A percentile compares a stretch with the other conserved stretches of the same genome.
phyloP scores from a whole-genome alignment of 2,797 vertebrate species.

The Salarias fasciatus region DNA sequence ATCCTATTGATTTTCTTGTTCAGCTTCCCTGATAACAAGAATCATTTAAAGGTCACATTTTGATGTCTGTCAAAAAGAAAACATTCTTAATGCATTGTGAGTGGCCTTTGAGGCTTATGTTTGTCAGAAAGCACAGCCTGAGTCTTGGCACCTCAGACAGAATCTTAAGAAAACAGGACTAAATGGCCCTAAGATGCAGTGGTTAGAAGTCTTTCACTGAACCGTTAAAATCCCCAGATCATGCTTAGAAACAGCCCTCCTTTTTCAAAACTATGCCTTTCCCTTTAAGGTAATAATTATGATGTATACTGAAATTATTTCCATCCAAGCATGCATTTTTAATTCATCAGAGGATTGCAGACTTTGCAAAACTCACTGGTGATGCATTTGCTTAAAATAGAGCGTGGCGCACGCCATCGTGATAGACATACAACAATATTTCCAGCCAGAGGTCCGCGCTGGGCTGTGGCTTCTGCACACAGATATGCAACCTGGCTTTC shows the following conservation, averaged over 20 bases:
- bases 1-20: constrained; percentile 80
- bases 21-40: constrained; percentile 80
- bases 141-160: constrained; percentile 67
- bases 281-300: constrained; percentile 77
- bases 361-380: constrained; percentile 67
- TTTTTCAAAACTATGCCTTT: constrained; percentile 53
- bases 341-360: constrained; percentile 75
- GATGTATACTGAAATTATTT: constrained; percentile 71
- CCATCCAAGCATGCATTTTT: constrained; percentile 75
- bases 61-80: constrained; percentile 83
- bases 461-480: constrained; percentile 47
- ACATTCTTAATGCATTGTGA: constrained; percentile 80
- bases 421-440: constrained; percentile 68
- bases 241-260: constrained; percentile 50
- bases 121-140: constrained; percentile 73
- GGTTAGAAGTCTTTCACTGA: constrained; percentile 27
- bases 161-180: constrained; percentile 52
- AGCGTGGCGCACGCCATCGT: constrained; percentile 59
- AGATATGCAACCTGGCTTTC: constrained; percentile 39
- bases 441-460: constrained; percentile 59
- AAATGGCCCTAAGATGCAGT: constrained; percentile 42
- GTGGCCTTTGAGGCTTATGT: constrained; percentile 76
- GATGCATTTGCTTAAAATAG: constrained; percentile 76
- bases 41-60: constrained; percentile 84
- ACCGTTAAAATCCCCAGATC: constrained; percentile 45